Base-by-base conservation (phyloP, 2,888 invertebrate genomes). In the Drosophila prostipennis region DNA sequence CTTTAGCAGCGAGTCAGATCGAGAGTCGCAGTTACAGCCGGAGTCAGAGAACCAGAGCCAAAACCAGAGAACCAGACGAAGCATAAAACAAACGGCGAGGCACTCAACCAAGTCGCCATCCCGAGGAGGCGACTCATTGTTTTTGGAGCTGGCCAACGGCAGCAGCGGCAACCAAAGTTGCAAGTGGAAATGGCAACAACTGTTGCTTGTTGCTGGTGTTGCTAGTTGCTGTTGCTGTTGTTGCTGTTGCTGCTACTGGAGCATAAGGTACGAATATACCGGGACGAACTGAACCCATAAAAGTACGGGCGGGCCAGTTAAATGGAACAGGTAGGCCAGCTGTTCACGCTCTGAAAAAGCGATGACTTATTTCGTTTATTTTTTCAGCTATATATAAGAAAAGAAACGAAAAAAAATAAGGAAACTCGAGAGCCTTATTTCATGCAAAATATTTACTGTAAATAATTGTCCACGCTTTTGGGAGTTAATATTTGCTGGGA, bases 321-420 rank as follows among this genome's bases (percentile, higher is more conserved):
- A 87, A 82, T 82, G 87, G 88, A 82, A 78, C 82, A 87, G 82
- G 87, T 82, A 87, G 73, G 72, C 72, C 69, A 82, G 86, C 82
- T 83, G 88, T 83, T 83, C 82, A 83, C 82, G 82, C 82, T 83
- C 82, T 86, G 79, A 83, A 83, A 82, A 87, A 78, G 72, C 81
- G 68, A 63, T 78, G 75, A 79, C 85, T 82, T 77, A 69, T 68
- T 68, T 68, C 65, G 37, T 34, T 36, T n/a, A 36, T 32, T 48
- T 52, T 40, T 59, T 42, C 14, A 23, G 68, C 52, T 32, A 65
- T 45, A 59, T n/a, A 23, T 26, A 19, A 6, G 6, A 40, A n/a
- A 40, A 42, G 7, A 29, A 29, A 29, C 1, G 46, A 29, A 23
- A 36, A 0, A 52, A 37, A 45, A 23, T 45, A 36, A 48, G 14